phyloP scores from a whole-genome alignment of 2,113 vertebrate species.

The Gallinago undulata region DNA sequence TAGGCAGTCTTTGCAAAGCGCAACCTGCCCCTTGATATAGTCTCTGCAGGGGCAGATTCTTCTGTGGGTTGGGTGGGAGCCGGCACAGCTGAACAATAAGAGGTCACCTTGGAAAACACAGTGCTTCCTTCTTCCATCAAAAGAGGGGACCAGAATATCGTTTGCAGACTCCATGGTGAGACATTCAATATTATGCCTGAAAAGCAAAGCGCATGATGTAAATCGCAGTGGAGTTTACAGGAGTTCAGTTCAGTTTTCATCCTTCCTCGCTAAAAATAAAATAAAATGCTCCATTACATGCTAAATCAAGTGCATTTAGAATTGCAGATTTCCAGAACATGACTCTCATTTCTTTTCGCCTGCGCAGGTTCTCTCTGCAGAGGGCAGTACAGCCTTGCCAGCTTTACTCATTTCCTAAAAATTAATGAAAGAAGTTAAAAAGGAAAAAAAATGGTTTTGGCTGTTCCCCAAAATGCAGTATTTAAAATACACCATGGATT shows the following conservation, averaged over 20 bases:
- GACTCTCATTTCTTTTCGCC: not conserved
- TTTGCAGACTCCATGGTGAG: slow-evolving; percentile 86
- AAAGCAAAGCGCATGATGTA: not conserved
- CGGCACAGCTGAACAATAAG: slow-evolving; percentile 96
- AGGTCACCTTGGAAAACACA: slow-evolving; percentile 96
- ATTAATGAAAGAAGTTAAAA: not conserved
- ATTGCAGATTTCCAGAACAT: not conserved
- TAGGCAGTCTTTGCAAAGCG: slow-evolving; percentile 94
- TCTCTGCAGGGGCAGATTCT: slow-evolving; percentile 96
- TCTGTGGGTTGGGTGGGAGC: slow-evolving; percentile 82
- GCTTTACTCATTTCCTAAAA: not conserved
- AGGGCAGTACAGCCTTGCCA: slow-evolving; percentile 22
- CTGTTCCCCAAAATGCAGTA: not conserved
- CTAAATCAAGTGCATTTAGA: not conserved
- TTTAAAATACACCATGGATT: not conserved
- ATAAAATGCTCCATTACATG: not conserved
- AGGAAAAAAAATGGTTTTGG: not conserved
- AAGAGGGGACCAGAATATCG: slow-evolving; percentile 92
- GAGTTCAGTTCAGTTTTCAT: not conserved
- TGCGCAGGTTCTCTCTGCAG: slow-evolving; percentile 3
- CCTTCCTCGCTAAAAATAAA: not conserved
- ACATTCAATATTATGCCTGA: slow-evolving; percentile 88
- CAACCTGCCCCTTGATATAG: slow-evolving; percentile 99
- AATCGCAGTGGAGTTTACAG: not conserved
- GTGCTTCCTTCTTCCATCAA: slow-evolving; percentile 82